Percentiles rank a stretch among this genome's conserved stretches.
Evolutionary conservation across 2,113 vertebrate genomes (phyloP).

Genomic region (Epinephelus lanceolatus): DNA sequence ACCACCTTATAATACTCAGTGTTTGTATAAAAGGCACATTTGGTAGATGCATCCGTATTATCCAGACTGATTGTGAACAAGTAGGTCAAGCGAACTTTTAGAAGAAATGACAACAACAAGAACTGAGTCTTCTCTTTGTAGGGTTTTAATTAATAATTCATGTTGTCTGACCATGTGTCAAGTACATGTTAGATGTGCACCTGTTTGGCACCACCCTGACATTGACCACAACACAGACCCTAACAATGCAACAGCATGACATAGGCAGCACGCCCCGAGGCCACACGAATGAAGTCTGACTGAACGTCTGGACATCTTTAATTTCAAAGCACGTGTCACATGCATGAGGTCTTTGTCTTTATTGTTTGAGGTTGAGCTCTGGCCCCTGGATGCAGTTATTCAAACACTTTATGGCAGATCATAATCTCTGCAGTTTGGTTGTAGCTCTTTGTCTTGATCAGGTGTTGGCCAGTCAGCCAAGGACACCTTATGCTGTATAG

Average conservation of each 20-base stretch:
- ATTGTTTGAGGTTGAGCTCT: conserved; percentile 49
- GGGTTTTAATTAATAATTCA: conserved; percentile 52
- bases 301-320: conserved; percentile 29
- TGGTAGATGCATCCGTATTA: not conserved
- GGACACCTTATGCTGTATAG: conserved; percentile 17
- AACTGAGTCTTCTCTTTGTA: conserved; percentile 3
- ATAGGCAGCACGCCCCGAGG: not conserved
- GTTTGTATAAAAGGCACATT: conserved; percentile 21
- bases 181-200: conserved; percentile 21
- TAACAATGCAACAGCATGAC: not conserved
- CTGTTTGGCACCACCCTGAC: conserved; percentile 34
- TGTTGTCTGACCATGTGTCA: conserved; percentile 7
- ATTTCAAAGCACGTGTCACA: conserved; percentile 19
- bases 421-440: conserved; percentile 44
- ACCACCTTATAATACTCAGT: not conserved
- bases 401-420: conserved; percentile 56
- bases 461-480: conserved; percentile 26
- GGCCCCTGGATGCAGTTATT: conserved; percentile 38
- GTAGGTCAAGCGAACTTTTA: not conserved
- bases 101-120: not conserved
- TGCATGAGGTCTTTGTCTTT: conserved; percentile 28
- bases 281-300: conserved; percentile 16
- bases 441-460: conserved; percentile 44
- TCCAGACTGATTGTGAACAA: not conserved
- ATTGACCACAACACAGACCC: conserved; percentile 25